Conservation (phyloP, 2,113 vertebrate species). For the Oreochromis niloticus region DNA sequence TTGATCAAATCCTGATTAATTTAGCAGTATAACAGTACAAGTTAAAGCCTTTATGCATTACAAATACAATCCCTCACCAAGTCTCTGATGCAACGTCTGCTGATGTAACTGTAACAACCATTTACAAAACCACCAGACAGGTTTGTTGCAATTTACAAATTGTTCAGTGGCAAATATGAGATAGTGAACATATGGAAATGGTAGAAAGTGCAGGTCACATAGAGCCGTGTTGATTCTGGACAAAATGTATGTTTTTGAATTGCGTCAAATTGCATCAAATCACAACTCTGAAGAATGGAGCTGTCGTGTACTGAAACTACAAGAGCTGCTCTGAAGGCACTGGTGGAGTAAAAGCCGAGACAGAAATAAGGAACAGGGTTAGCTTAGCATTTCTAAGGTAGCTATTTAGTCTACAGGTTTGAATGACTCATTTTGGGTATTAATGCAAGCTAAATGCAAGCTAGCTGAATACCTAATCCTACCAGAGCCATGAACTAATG, state of each 20-base stretch:
- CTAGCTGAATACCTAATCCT: background rate
- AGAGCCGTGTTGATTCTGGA: background rate
- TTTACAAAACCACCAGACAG: background rate
- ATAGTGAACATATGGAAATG: background rate
- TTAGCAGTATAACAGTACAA: conserved; percentile 57
- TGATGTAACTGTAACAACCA: background rate
- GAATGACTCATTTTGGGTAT: background rate
- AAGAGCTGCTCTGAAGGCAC: background rate
- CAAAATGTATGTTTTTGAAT: background rate
- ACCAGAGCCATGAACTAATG: background rate
- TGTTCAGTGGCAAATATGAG: background rate
- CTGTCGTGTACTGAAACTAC: background rate
- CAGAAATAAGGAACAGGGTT: background rate
- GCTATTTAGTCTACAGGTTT: background rate
- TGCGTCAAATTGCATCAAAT: background rate
- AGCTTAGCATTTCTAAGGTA: background rate
- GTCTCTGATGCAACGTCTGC: background rate
- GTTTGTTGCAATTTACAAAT: background rate
- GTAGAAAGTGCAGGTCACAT: background rate
- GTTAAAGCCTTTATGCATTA: background rate
- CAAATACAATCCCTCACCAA: background rate
- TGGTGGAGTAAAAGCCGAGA: background rate
- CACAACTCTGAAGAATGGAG: background rate
- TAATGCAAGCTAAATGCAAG: background rate
- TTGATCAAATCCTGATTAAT: conserved; percentile 60